Conservation (phyloP, 2,113 vertebrate genomes). For the Oenanthe melanoleuca region DNA sequence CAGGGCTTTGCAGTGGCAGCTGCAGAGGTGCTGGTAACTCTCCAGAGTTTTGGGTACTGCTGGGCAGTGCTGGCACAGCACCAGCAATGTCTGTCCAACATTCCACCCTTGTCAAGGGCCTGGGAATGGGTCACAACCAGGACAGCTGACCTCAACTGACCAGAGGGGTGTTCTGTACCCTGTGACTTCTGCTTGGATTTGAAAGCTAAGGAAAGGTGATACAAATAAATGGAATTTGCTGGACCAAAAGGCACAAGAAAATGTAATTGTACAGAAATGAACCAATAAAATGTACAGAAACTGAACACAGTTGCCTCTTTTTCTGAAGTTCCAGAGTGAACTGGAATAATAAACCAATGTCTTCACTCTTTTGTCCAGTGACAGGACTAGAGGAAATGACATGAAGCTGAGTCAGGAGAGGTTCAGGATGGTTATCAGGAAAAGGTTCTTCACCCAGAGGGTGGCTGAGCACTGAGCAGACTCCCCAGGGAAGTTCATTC, state of each 20-base stretch:
- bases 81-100: not conserved
- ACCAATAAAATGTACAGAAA: not conserved
- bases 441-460: not conserved
- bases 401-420: not conserved
- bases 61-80: not conserved
- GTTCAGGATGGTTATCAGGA: not conserved
- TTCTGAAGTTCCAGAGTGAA: not conserved
- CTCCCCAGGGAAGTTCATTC: not conserved
- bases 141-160: not conserved
- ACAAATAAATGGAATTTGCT: not conserved
- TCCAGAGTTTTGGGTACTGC: not conserved
- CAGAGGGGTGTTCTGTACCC: not conserved
- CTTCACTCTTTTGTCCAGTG: not conserved
- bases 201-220: not conserved
- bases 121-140: not conserved
- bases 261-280: not conserved
- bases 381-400: not conserved
- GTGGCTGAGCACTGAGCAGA: not conserved
- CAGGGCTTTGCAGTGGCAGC: not conserved
- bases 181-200: not conserved
- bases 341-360: not conserved
- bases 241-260: not conserved
- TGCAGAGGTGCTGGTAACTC: not conserved
- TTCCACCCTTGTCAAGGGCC: not conserved
- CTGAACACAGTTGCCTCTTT: not conserved